phyloP scores from a whole-genome alignment of 2,797 vertebrate species.

The Scolopax rusticola region DNA sequence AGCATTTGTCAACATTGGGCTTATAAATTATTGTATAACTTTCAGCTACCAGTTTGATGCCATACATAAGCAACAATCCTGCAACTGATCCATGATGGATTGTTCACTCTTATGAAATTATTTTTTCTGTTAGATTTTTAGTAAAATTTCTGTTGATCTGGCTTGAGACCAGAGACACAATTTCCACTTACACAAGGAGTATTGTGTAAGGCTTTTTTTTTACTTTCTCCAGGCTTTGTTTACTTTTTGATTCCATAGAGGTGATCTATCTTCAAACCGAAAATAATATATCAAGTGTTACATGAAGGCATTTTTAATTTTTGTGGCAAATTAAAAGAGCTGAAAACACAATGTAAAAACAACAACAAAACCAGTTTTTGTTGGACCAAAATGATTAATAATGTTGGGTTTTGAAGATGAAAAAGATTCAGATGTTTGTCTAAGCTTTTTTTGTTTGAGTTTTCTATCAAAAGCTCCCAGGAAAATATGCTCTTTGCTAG shows the following conservation, averaged over 20 bases:
- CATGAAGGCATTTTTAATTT: background rate
- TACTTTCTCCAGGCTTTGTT: background rate
- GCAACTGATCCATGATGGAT: conserved; percentile 28
- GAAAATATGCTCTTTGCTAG: background rate
- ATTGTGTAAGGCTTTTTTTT: background rate
- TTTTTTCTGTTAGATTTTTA: conserved; percentile 23
- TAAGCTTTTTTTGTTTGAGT: background rate
- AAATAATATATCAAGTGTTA: background rate
- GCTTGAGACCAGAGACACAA: background rate
- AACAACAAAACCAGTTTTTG: background rate
- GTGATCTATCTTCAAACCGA: background rate
- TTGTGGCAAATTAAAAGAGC: background rate
- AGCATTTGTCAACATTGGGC: conserved; percentile 48
- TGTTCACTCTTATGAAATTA: conserved; percentile 35
- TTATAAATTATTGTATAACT: conserved; percentile 59
- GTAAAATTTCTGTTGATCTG: conserved; percentile 13
- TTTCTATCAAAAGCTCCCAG: background rate
- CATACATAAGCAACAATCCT: conserved; percentile 47
- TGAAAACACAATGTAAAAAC: background rate
- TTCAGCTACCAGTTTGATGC: conserved; percentile 44
- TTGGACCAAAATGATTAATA: background rate
- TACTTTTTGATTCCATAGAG: background rate
- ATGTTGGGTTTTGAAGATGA: background rate
- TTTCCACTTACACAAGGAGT: background rate
- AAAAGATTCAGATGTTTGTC: background rate